Evolutionary conservation across 2,113 vertebrate genomes (phyloP).

Genomic region (Tenebrosternarchus preto): DNA sequence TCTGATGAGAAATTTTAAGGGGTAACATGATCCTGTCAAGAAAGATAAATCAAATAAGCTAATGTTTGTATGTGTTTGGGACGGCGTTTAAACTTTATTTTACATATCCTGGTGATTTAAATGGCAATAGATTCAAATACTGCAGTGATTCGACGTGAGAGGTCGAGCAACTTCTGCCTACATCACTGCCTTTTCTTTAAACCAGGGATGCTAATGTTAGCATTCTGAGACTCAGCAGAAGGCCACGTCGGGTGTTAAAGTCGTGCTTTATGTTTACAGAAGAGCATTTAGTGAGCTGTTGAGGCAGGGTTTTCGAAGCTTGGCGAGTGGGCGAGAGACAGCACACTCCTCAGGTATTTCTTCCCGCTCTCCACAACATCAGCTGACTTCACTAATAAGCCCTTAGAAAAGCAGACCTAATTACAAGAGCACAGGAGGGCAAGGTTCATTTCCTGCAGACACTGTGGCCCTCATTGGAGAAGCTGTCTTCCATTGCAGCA

Average conservation of each 20-base stretch:
- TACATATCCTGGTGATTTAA: background rate
- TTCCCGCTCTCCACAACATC: background rate
- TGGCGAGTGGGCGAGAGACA: no score
- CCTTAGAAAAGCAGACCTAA: background rate
- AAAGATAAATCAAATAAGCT: background rate
- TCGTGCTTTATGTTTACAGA: no score
- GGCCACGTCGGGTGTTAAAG: no score
- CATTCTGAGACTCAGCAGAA: no score
- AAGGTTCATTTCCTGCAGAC: conserved; percentile 3
- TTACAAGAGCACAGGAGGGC: background rate
- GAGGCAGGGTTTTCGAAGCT: no score
- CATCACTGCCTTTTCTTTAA: no score
- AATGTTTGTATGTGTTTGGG: background rate
- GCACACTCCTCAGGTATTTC: background rate
- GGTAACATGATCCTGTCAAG: conserved; percentile 27
- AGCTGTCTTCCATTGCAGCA: background rate
- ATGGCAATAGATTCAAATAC: background rate
- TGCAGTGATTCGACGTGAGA: background rate
- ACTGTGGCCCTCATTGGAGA: background rate
- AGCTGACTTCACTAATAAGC: background rate
- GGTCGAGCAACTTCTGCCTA: no score
- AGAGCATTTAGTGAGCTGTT: no score
- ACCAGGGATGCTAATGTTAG: no score
- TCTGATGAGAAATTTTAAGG: conserved; percentile 3
- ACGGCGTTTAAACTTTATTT: background rate